These are phyloP conservation scores for Mermis nigrescens DNA, from an alignment of 2,888 invertebrate species.

Conservation along the genomic window DNA sequence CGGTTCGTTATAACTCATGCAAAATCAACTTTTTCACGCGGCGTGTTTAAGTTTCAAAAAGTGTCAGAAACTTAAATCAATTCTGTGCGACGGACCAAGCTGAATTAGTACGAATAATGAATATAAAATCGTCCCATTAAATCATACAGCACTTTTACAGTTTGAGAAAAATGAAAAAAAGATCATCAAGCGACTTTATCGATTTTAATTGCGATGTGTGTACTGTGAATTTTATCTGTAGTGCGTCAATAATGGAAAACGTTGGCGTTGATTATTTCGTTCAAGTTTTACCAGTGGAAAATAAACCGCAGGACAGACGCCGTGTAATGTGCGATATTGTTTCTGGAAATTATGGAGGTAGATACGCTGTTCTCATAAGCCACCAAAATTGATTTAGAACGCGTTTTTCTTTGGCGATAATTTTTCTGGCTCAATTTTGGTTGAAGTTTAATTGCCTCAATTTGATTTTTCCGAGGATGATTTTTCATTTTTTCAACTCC, in stretches of 20 bases:
- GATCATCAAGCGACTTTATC: neutral
- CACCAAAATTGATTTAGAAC: too few species aligned
- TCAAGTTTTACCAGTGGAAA: constrained; percentile 23
- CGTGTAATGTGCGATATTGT: constrained; percentile 27
- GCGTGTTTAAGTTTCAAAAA: too few species aligned
- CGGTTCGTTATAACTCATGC: too few species aligned
- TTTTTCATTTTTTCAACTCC: neutral
- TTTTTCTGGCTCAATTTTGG: too few species aligned
- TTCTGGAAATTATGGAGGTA: constrained; percentile 25
- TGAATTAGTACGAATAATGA: too few species aligned
- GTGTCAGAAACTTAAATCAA: too few species aligned
- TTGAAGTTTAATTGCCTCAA: too few species aligned
- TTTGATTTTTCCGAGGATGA: neutral
- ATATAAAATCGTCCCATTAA: too few species aligned
- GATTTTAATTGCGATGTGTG: neutral
- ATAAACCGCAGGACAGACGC: constrained; percentile 25
- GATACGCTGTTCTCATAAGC: too few species aligned
- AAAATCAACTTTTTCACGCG: too few species aligned
- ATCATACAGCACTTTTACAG: neutral
- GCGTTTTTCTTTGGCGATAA: too few species aligned
- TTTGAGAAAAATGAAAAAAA: neutral
- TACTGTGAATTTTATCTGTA: constrained; percentile 15
- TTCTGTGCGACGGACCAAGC: too few species aligned
- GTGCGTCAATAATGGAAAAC: constrained; percentile 24
- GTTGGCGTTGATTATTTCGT: constrained; percentile 24